These are phyloP conservation scores for Morone chrysops DNA, from an alignment of 2,113 vertebrate species.

Conservation along the genomic window DNA sequence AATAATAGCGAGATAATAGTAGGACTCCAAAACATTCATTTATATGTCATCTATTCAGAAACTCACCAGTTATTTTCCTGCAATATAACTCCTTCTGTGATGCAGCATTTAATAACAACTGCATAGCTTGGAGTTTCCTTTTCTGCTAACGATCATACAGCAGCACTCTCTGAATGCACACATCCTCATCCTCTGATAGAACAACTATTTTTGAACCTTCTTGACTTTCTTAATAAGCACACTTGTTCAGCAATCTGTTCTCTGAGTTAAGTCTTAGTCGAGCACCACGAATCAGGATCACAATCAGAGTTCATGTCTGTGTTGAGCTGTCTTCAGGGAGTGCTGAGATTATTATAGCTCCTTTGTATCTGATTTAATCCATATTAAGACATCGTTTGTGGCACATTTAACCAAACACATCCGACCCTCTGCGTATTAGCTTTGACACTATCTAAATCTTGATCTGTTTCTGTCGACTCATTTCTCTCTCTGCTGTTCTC, in stretches of 20 bases:
- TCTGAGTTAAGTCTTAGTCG: constrained; percentile 11
- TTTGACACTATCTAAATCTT: constrained; percentile 11
- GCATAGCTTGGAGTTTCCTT: neutral
- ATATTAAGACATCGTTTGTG: constrained; percentile 21
- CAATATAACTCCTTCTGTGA: neutral
- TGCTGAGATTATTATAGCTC: constrained; percentile 23
- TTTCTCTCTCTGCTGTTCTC: neutral
- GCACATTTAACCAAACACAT: constrained; percentile 26
- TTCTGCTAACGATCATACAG: neutral
- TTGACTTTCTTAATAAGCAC: constrained; percentile 34
- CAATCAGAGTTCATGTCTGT: constrained; percentile 32
- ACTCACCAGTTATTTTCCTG: neutral
- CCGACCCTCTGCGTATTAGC: constrained; percentile 9
- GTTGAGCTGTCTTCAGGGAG: constrained; percentile 24
- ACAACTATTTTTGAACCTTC: constrained; percentile 20
- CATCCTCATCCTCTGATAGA: constrained; percentile 5
- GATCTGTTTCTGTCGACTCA: constrained; percentile 15
- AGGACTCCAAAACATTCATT: neutral
- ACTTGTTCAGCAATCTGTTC: constrained; percentile 31
- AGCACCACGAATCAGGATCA: constrained; percentile 27
- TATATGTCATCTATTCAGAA: neutral
- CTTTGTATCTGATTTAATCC: constrained; percentile 36
- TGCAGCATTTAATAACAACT: constrained; percentile 3
- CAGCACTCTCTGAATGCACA: constrained; percentile 6
- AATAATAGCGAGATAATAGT: too few species aligned